Evolutionary conservation across 2,113 vertebrate genomes (phyloP), one percentile per base, ranked within the genome.

Genomic region (Chaenocephalus aceratus): DNA sequence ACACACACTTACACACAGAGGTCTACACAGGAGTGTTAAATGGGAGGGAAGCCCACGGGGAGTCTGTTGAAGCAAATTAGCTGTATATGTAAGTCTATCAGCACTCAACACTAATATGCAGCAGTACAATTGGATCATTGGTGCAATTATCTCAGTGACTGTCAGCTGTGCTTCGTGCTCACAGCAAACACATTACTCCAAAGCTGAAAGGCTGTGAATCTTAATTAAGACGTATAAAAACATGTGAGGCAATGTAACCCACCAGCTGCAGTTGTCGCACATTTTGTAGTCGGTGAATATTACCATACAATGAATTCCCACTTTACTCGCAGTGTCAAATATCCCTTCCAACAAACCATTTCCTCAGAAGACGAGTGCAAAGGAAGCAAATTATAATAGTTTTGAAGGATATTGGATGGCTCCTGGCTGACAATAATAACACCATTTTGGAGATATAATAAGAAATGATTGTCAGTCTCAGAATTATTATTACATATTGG

Each of bases 11-110:
- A 61, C 9, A 61, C 9, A 51, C 60, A 41, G 51, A 53, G 21
- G 16, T 51, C 59, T 67, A 53, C 65, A 49, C 64, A 30, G 72
- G 71, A 77, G 84, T 67, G 61, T 80, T 89, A 73, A 91, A 87
- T 79, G 72, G 69, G 26, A 79, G 30, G 52, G 49, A 77, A 73
- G 54, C 68, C 87, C 36, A 69, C 58, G 0, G 87, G 78, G 82
- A 79, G 86, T 79, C 83, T 77, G 75, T 3, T 66, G 60, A 36
- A 68, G 82, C 72, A 82, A 92, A 93, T 93, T 92, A 90, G 78
- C 87, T 75, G 80, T 63, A 88, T 77, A 49, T 21, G 41, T 52
- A 87, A 86, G 80, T 81, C 79, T 89, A 92, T 88, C 87, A 85
- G 76, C 85, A 80, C 74, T 86, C 64, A 46, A 18, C 9, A 30